Base-by-base conservation (phyloP, 2,113 vertebrate species). In the Trichomycterus rosablanca region DNA sequence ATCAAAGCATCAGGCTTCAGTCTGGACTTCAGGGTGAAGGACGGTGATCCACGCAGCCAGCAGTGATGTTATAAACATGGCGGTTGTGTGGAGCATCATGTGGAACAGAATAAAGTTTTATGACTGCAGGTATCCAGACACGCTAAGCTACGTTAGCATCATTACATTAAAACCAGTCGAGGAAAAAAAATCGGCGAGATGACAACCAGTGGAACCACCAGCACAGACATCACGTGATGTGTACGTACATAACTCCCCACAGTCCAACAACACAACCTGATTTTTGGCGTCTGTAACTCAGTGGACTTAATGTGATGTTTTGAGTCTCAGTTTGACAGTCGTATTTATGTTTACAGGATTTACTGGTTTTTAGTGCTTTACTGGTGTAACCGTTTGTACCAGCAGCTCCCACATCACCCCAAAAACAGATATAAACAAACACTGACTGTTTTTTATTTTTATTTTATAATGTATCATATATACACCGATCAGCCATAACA, bases 61-160 rank as follows among this genome's bases (percentile, higher is more conserved):
- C 50, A 46, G 26, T 46, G 61, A 18, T 55, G 50, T 39, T 46
- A 19, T 30, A 55, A 55, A 64, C 28, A 40, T 26, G 43, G 32
- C 45, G 16, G 44, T 37, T 39, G 32, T 5, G 3, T 26, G 40
- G 37, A 51, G 43, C 8, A 14, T 44, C 18, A 53, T 63, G 48
- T 63, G 44, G 32, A 57, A 40, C 28, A 56, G 42, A 66, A 24
- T 42, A 30, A 16, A 48, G 18, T 39, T 49, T 9, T 11, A 4
- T n/a, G 2, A 19, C 46, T 24, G 19, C 4, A 35, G n/a, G n/a
- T 2, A 15, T 40, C 34, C 10, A 40, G n/a, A 11, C 14, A 40
- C 37, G 15, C 37, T n/a, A 5, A 37, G 12, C 34, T 11, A 30
- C 26, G 7, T 30, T 30, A 30, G 26, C 26, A 30, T 30, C 7